These are phyloP conservation scores for Diarsia mendica DNA, from an alignment of 2,888 invertebrate species.

Conservation along the genomic window DNA sequence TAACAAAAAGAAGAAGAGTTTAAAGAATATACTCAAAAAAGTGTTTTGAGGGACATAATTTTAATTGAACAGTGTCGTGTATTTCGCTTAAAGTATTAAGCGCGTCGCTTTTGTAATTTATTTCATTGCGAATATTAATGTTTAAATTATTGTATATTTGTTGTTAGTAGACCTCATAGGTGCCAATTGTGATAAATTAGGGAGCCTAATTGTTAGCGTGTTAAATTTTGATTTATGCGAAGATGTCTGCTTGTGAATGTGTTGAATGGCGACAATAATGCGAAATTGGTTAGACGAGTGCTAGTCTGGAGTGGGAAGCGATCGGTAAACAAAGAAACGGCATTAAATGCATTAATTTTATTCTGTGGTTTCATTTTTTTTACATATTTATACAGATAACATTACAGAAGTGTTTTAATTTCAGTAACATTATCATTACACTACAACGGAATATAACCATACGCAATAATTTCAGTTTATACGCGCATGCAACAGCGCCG, in stretches of 20 bases:
- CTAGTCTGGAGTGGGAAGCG: conserved; percentile 76
- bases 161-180: conserved; percentile 86
- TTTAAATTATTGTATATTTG: conserved; percentile 81
- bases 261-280: conserved; percentile 73
- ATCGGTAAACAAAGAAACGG: conserved; percentile 83
- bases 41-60: conserved; percentile 91
- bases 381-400: conserved; percentile 7
- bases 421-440: too few relatives aligned
- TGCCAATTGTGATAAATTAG: conserved; percentile 90
- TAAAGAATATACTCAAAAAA: conserved; percentile 94
- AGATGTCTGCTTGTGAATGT: conserved; percentile 74
- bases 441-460: too few relatives aligned
- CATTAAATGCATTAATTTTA: conserved; percentile 89
- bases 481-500: too few relatives aligned
- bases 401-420: conserved; percentile 26
- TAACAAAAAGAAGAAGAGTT: conserved; percentile 91
- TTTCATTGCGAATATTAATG: conserved; percentile 83
- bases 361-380: conserved; percentile 74
- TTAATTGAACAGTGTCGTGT: conserved; percentile 66
- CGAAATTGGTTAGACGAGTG: conserved; percentile 71
- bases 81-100: conserved; percentile 70
- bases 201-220: conserved; percentile 83
- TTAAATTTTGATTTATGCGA: conserved; percentile 77
- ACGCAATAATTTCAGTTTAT: too few relatives aligned
- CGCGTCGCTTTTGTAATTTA: conserved; percentile 83